These are phyloP conservation scores for Engystomops pustulosus DNA, from an alignment of 2,113 vertebrate genomes.

Conservation along the genomic window DNA sequence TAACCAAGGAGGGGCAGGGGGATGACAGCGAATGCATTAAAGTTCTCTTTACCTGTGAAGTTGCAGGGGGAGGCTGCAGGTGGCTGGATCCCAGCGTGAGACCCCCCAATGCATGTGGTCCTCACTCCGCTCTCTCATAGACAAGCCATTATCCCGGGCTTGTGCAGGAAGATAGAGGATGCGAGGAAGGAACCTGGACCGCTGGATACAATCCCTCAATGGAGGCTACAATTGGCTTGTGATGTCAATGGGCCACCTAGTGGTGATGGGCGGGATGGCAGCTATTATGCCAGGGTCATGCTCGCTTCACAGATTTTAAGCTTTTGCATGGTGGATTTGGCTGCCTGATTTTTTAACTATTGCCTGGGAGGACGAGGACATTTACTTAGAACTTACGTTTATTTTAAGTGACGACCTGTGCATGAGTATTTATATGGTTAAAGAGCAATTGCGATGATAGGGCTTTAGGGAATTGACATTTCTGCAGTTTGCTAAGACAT, in stretches of 20 bases:
- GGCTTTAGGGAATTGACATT: background rate
- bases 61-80: conserved; percentile 6
- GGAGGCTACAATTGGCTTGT: background rate
- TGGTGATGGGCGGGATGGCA: background rate
- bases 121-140: background rate
- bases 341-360: background rate
- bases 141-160: conserved; percentile 33
- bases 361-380: background rate
- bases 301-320: conserved; percentile 6
- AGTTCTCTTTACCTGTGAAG: conserved; percentile 50
- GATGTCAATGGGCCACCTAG: conserved; percentile 42
- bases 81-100: background rate
- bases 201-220: conserved; percentile 20
- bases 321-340: background rate
- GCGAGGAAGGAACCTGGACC: background rate
- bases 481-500: background rate
- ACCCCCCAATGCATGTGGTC: background rate
- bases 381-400: background rate
- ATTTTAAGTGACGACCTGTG: background rate
- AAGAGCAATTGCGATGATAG: background rate
- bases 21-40: background rate
- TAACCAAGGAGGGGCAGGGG: background rate
- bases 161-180: conserved; percentile 23
- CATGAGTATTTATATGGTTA: no score
- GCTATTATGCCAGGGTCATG: background rate